A percentile compares a stretch with the other conserved stretches of the same genome.
These are phyloP conservation scores for Hypomecis punctinalis DNA, from an alignment of 2,888 invertebrate species.

Conservation along the genomic window DNA sequence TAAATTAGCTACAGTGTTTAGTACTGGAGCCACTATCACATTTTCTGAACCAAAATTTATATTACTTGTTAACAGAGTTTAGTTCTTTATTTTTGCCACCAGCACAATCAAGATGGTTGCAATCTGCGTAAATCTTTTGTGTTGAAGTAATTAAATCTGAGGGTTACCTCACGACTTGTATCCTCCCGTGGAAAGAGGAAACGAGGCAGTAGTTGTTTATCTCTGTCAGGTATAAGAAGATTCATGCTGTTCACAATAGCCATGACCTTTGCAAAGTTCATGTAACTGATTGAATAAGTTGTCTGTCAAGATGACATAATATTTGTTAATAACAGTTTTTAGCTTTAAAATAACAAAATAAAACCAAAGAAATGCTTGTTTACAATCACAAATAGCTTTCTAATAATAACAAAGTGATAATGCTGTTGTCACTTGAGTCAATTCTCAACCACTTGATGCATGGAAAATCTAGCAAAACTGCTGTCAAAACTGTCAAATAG, in stretches of 20 bases:
- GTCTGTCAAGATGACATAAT: not conserved
- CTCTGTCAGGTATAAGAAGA: constrained; percentile 21
- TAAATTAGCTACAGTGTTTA: not conserved
- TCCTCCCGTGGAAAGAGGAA: constrained; percentile 40
- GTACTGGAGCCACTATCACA: not conserved
- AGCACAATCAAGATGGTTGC: too few species aligned
- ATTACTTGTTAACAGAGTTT: not conserved
- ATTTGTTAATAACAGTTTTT: too few species aligned
- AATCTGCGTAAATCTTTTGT: constrained; percentile 65
- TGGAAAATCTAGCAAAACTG: too few species aligned
- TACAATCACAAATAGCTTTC: too few species aligned
- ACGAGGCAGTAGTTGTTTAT: constrained; percentile 45
- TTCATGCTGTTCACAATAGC: constrained; percentile 12
- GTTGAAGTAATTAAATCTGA: constrained; percentile 72
- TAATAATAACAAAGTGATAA: too few species aligned
- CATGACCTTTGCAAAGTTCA: constrained; percentile 1
- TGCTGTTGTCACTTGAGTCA: too few species aligned
- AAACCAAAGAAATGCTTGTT: too few species aligned
- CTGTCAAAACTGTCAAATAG: too few species aligned
- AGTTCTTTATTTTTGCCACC: not conserved
- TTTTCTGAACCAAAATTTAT: not conserved
- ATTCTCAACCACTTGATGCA: too few species aligned
- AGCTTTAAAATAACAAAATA: too few species aligned
- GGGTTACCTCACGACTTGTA: constrained; percentile 53
- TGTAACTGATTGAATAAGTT: constrained; percentile 7